Base-by-base conservation (phyloP, 2,888 invertebrate genomes). In the Phaonia tiefii region DNA sequence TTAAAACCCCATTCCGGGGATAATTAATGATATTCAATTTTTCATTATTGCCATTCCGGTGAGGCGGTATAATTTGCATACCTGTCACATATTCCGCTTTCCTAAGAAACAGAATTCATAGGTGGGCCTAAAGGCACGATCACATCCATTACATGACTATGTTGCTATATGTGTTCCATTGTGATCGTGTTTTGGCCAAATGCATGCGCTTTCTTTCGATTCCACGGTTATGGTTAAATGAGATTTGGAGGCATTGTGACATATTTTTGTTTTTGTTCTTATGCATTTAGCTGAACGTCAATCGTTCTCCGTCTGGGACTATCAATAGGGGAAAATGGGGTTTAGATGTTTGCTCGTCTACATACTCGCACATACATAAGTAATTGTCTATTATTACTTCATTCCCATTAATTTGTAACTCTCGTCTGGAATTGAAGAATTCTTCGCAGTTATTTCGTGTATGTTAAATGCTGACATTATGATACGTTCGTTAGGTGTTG, bases 391-490 rank as follows among this genome's bases (percentile, higher is more conserved):
- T 42, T 42, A 69, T 69, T 69, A 56, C 42, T 42, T 69, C 56
- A 69, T 63, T 63, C 42, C 42, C 54, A 56, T 69, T 69, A 69
- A 69, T 69, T 69, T 69, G 42, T 31, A 3, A 37, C 22, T n/a
- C 54, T 69, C 42, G 39, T 39, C 42, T 42, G 42, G 37, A 31
- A 56, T 69, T 25, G n/a, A 42, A 22, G 39, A 69, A 69, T 63
- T 22, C 39, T 56, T 39, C 25, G 54, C 54, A 25, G 54, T 56
- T 56, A 69, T 69, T 54, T 56, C 25, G 39, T 42, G 11, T 44
- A 69, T 69, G 69, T 69, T 69, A 69, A 69, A 42, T n/a, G 69
- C 37, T 25, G 54, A 39, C 37, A 54, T 69, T 20, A 56, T 42
- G 42, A 69, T 69, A 54, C 22, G 39, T 54, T 69, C 51, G 51